phyloP scores from a whole-genome alignment of 2,888 invertebrate species.

The Eupithecia centaureata region DNA sequence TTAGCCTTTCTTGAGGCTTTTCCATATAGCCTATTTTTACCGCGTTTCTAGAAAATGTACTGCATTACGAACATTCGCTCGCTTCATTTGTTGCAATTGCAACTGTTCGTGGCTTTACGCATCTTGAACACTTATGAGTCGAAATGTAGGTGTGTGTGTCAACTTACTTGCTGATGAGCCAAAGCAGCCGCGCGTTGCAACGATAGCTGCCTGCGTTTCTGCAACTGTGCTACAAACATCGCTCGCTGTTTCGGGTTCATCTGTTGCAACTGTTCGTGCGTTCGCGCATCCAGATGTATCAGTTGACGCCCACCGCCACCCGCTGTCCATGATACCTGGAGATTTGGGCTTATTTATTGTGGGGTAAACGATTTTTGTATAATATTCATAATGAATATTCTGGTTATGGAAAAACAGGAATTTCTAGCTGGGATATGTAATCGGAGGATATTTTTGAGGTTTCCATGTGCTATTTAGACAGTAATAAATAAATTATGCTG shows the following conservation, averaged over 20 bases:
- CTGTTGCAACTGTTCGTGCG: slow-evolving; percentile 92
- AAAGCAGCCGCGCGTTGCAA: slow-evolving; percentile 80
- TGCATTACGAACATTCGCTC: too few relatives aligned
- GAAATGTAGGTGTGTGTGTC: too few relatives aligned
- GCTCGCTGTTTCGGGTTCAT: slow-evolving; percentile 92
- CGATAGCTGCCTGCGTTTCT: slow-evolving; percentile 85
- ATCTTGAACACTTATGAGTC: too few relatives aligned
- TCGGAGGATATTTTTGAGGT: background rate
- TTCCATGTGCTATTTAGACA: too few relatives aligned
- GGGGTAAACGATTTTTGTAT: background rate
- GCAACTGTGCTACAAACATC: slow-evolving; percentile 90
- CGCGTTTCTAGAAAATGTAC: too few relatives aligned
- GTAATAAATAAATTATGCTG: too few relatives aligned
- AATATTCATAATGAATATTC: background rate
- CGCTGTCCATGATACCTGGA: slow-evolving; percentile 78
- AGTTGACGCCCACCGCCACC: slow-evolving; percentile 85
- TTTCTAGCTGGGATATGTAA: background rate
- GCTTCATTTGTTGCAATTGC: too few relatives aligned
- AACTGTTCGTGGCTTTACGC: too few relatives aligned
- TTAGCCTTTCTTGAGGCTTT: too few relatives aligned
- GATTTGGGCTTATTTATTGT: background rate
- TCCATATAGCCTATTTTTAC: too few relatives aligned
- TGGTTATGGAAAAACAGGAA: background rate
- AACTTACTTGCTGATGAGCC: slow-evolving; percentile 73
- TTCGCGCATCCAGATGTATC: slow-evolving; percentile 92